Percentiles rank a stretch among this genome's conserved stretches.
Evolutionary conservation across 2,888 invertebrate species (phyloP).

Genomic region (Neuroscelio doddi): DNA sequence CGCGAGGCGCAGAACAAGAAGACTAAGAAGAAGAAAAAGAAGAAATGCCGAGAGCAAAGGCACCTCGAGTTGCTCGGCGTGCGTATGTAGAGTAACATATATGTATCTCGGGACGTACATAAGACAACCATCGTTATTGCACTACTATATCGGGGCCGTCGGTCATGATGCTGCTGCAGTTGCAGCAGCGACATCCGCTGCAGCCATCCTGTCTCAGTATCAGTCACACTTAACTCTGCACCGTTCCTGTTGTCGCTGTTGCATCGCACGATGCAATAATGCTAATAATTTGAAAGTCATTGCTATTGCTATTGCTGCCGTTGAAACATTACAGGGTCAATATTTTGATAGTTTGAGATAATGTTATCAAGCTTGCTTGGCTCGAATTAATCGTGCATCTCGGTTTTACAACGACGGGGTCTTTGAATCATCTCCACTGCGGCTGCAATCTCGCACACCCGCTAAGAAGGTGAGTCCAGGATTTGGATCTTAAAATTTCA

Average conservation of each 20-base stretch:
- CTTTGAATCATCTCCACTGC: conserved; percentile 9
- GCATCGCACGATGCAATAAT: background rate
- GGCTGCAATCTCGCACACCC: conserved; percentile 5
- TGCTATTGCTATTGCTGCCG: conserved; percentile 5
- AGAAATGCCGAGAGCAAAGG: conserved; percentile 15
- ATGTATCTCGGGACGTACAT: conserved; percentile 12
- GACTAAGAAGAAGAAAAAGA: conserved; percentile 16
- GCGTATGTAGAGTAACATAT: conserved; percentile 14
- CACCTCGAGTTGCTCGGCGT: no score
- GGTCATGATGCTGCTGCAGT: conserved; percentile 15
- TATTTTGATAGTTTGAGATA: background rate
- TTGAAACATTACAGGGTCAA: background rate
- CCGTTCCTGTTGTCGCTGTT: background rate
- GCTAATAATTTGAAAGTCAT: background rate
- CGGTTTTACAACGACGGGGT: background rate
- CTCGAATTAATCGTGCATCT: background rate
- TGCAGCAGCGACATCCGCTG: conserved; percentile 9
- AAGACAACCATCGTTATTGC: conserved; percentile 8
- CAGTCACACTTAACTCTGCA: conserved; percentile 10
- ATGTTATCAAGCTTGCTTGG: conserved; percentile 2
- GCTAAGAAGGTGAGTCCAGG: conserved; percentile 33
- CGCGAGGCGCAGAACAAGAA: conserved; percentile 24
- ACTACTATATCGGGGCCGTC: conserved; percentile 23
- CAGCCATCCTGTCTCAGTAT: background rate
- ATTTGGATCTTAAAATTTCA: background rate